Base-by-base conservation (phyloP, 1,140 invertebrate species). In the Zophobas morio region DNA sequence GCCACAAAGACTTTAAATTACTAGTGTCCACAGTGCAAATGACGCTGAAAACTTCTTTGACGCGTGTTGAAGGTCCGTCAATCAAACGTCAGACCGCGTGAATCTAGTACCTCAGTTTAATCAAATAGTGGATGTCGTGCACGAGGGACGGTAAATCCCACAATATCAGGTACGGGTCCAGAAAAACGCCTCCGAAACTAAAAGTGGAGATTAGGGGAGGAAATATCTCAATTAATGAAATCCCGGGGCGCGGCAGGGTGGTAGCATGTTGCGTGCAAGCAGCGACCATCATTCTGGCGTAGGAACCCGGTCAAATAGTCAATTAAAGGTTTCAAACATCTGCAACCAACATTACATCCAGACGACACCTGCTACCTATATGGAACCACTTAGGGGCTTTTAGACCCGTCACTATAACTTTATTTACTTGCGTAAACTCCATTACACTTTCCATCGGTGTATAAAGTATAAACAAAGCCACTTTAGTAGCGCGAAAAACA, bases 311-410 rank as follows among this genome's bases (percentile, higher is more conserved):
- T 63, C 56, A 63, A 77, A 77, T 72, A 75, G 78, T 79, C 78
- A 79, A 79, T 79, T 79, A 79, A 76, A 75, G 63, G 73, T 57
- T 79, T 57, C 53, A 57, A 77, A 77, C 78, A 77, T 79, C 80
- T 77, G 80, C 77, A 81, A 78, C 79, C 77, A 76, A 74, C 54
- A 60, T 66, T 71, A 56, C 78, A 73, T 72, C 40, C 8, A 76
- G 57, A 73, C 53, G 66, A 77, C 80, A 79, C 78, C 76, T 77
- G 76, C 70, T 72, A 70, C 76, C 76, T 77, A 77, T 63, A 60
- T 74, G 46, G 56, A 74, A 47, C 70, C 70, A 77, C 76, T 77
- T 77, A 77, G 76, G 76, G 54, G 76, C 76, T 77, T 74, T 72
- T 74, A 77, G 70, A 39, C 6, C 70, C 70, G 76, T 77, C 70